phyloP scores from a whole-genome alignment of 2,113 vertebrate genomes.

The Bambusicola thoracicus region DNA sequence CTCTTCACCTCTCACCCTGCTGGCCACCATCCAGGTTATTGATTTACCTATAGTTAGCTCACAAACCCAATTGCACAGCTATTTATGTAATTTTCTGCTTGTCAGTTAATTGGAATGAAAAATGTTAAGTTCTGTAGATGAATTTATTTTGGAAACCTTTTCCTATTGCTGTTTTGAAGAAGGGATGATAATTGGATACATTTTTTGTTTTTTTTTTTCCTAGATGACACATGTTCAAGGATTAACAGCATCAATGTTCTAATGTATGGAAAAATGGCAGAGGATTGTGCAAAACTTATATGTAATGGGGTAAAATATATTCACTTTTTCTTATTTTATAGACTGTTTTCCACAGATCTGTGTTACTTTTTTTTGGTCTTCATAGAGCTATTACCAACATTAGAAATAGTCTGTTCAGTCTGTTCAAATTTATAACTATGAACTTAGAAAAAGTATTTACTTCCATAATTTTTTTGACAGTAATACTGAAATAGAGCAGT shows the following conservation, averaged over 20 bases:
- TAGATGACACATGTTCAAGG: constrained; percentile 43
- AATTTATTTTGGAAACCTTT: background rate
- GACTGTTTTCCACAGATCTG: background rate
- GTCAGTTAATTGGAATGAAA: background rate
- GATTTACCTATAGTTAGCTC: background rate
- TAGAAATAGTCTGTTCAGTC: background rate
- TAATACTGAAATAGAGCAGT: background rate
- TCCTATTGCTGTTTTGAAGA: background rate
- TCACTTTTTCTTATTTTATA: background rate
- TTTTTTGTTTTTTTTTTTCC: background rate
- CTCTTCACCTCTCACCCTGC: background rate
- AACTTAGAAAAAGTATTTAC: background rate
- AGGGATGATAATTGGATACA: background rate
- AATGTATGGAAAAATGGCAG: constrained; percentile 75
- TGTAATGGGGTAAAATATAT: constrained; percentile 61
- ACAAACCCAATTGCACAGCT: background rate
- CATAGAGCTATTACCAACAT: background rate
- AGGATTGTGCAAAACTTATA: constrained; percentile 66
- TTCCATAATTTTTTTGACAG: background rate
- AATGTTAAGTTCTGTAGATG: background rate
- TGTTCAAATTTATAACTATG: background rate
- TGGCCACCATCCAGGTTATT: too few species aligned
- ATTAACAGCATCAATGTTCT: constrained; percentile 60
- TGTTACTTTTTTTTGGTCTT: background rate
- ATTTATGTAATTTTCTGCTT: background rate